Evolutionary conservation across 1,140 invertebrate species (phyloP).

Genomic region (Plectrocnemia conspersa): DNA sequence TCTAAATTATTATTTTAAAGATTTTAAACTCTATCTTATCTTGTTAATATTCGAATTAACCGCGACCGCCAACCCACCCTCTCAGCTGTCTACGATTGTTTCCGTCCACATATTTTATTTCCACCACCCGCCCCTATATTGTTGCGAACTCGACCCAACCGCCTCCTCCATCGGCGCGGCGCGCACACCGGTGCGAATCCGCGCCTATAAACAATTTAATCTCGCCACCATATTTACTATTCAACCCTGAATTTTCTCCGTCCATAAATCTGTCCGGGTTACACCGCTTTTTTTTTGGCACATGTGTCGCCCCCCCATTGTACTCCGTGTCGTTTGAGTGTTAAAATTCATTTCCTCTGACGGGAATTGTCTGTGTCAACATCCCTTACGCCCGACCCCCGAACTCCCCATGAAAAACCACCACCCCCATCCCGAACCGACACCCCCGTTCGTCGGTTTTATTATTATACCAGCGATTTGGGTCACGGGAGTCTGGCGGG

Average conservation of each 20-base stretch:
- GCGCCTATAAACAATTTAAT: background rate
- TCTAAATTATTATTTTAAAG: no score
- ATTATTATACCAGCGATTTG: constrained; percentile 20
- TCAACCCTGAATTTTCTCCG: constrained; percentile 9
- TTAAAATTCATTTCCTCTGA: constrained; percentile 34
- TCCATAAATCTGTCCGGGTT: constrained; percentile 19
- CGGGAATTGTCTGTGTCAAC: constrained; percentile 31
- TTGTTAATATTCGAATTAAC: no score
- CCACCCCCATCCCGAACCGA: background rate
- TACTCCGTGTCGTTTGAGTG: constrained; percentile 20
- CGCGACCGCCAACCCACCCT: no score
- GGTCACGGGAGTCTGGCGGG: constrained; percentile 18
- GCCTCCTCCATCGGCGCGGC: no score
- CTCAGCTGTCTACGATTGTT: no score
- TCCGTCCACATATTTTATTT: no score
- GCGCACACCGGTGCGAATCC: no score
- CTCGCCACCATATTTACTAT: background rate
- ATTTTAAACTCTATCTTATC: no score
- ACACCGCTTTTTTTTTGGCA: constrained; percentile 5
- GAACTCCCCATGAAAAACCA: background rate
- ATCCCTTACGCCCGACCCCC: constrained; percentile 12
- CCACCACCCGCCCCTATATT: no score
- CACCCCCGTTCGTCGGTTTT: constrained; percentile 12
- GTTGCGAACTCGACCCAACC: no score
- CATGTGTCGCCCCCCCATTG: constrained; percentile 21